Evolutionary conservation across 2,888 invertebrate genomes (phyloP).

Genomic region (Dermolepida albohirtum): DNA sequence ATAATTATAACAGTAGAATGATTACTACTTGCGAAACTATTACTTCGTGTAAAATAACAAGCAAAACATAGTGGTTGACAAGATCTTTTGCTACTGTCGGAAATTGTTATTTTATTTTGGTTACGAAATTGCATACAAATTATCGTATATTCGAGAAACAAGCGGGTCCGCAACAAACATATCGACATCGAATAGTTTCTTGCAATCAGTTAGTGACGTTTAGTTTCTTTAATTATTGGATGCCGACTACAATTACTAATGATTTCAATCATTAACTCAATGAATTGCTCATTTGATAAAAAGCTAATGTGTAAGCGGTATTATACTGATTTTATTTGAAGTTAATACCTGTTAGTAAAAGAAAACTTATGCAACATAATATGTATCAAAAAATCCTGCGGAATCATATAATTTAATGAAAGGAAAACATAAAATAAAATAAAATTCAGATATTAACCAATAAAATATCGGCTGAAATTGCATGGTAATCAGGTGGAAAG

Average conservation of each 20-base stretch:
- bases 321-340: not conserved
- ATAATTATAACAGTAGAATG: too few relatives aligned
- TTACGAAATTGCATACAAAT: conserved; percentile 7
- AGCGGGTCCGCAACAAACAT: not conserved
- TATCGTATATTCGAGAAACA: conserved; percentile 6
- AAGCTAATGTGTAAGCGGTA: conserved; percentile 5
- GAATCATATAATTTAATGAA: too few relatives aligned
- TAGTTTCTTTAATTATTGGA: conserved; percentile 26
- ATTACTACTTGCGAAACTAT: too few relatives aligned
- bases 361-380: too few relatives aligned
- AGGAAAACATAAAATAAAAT: too few relatives aligned
- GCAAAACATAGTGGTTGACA: not conserved
- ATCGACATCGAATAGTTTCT: conserved; percentile 27
- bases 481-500: too few relatives aligned
- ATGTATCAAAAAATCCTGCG: too few relatives aligned
- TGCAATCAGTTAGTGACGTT: conserved; percentile 33
- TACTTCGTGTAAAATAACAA: not conserved
- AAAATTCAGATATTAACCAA: too few relatives aligned
- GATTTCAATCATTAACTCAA: conserved; percentile 22
- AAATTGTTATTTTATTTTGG: conserved; percentile 30
- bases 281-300: conserved; percentile 27
- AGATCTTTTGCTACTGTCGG: not conserved
- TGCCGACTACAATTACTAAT: conserved; percentile 24
- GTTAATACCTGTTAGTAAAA: too few relatives aligned
- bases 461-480: too few relatives aligned